phyloP scores from a whole-genome alignment of 2,888 invertebrate genomes.

The Eupithecia exiguata region DNA sequence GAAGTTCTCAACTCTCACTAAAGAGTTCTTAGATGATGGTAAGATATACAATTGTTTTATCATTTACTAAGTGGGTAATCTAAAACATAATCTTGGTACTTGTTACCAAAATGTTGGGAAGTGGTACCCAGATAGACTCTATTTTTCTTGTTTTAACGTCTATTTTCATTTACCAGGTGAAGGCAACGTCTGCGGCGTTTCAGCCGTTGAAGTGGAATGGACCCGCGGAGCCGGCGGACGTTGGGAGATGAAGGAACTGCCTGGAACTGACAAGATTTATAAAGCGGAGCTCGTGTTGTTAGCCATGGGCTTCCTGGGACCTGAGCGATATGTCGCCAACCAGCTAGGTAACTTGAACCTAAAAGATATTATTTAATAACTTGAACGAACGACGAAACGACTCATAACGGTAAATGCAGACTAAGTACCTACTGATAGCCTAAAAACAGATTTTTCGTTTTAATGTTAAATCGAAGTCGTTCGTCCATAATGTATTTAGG shows the following conservation, averaged over 20 bases:
- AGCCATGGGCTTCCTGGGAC: constrained; percentile 99
- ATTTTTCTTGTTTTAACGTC: not conserved
- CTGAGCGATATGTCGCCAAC: constrained; percentile 94
- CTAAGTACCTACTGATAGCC: too few relatives aligned
- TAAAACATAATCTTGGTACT: not conserved
- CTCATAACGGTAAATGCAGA: not conserved
- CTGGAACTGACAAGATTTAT: constrained; percentile 90
- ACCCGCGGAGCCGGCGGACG: constrained; percentile 94
- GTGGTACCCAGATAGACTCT: too few relatives aligned
- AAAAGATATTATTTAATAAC: too few relatives aligned
- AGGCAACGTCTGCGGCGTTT: constrained; percentile 95
- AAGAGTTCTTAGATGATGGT: constrained; percentile 96
- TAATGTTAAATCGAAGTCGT: too few relatives aligned
- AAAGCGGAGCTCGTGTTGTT: constrained; percentile 96
- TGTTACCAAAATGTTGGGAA: too few relatives aligned
- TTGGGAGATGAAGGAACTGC: constrained; percentile 96
- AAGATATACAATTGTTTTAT: constrained; percentile 47
- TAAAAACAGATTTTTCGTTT: too few relatives aligned
- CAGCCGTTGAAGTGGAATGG: constrained; percentile 96
- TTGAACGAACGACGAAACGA: not conserved
- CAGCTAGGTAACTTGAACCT: constrained; percentile 81
- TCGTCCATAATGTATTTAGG: too few relatives aligned
- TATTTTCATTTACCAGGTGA: constrained; percentile 62
- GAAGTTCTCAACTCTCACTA: constrained; percentile 96
- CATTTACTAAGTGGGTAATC: not conserved